These are phyloP conservation scores for Botrylloides violaceus DNA, from an alignment of 23 tunicate species.

Conservation along the genomic window DNA sequence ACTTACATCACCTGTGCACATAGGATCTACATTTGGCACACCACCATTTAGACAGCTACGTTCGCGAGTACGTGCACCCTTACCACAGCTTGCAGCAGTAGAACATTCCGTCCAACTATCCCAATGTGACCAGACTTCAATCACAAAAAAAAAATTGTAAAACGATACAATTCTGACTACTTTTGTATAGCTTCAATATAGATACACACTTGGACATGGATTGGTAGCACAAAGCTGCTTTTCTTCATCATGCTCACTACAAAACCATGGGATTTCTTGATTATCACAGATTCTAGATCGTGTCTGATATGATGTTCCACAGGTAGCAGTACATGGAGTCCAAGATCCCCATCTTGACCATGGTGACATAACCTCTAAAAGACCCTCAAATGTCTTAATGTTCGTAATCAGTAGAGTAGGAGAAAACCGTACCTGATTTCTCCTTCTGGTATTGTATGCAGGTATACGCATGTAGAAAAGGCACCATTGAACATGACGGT, in stretches of 20 bases:
- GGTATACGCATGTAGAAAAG: background rate
- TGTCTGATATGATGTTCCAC: background rate
- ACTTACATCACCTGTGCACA: background rate
- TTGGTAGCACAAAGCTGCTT: background rate
- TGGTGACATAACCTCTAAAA: conserved; percentile 6
- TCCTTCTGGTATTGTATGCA: no score
- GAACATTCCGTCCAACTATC: conserved; percentile 14
- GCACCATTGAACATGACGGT: background rate
- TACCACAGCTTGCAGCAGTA: conserved; percentile 1
- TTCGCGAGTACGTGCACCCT: background rate
- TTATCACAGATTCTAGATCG: conserved; percentile 8
- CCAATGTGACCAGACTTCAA: conserved; percentile 22
- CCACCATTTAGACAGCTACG: conserved; percentile 13
- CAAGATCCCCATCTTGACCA: conserved; percentile 9
- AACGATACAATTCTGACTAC: background rate
- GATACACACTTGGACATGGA: conserved; percentile 10
- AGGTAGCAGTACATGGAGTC: background rate
- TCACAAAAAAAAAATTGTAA: background rate
- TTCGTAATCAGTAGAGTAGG: no score
- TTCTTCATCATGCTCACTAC: background rate
- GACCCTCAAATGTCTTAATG: no score
- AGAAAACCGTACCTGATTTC: no score
- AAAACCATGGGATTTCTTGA: background rate
- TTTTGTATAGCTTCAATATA: background rate
- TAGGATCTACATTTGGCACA: background rate